phyloP scores from a whole-genome alignment of 2,113 vertebrate genomes.

The Peromyscus maniculatus region DNA sequence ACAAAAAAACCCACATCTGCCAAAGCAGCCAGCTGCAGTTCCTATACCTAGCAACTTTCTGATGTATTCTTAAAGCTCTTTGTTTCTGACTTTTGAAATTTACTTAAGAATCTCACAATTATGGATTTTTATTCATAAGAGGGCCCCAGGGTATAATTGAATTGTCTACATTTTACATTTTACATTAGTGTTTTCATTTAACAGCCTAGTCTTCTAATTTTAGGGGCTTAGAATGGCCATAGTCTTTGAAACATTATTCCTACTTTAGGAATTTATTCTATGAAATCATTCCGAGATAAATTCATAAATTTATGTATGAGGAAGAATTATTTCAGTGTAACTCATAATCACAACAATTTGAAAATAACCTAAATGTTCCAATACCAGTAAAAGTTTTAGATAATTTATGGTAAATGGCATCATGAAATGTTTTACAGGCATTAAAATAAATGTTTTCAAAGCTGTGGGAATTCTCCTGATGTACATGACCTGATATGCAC shows the following conservation, averaged over 20 bases:
- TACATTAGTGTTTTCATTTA: background rate
- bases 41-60: background rate
- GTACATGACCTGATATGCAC: background rate
- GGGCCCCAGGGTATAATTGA: background rate
- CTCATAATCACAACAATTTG: constrained; percentile 31
- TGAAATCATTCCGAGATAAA: constrained; percentile 45
- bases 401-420: constrained; percentile 50
- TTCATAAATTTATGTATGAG: constrained; percentile 60
- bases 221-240: background rate
- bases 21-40: background rate
- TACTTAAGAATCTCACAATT: background rate
- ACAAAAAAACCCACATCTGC: background rate
- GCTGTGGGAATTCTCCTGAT: background rate
- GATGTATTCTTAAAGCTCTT: background rate
- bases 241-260: background rate
- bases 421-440: constrained; percentile 9
- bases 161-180: background rate
- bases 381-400: constrained; percentile 31
- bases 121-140: background rate
- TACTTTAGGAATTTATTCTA: constrained; percentile 34
- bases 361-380: constrained; percentile 43
- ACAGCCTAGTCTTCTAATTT: background rate
- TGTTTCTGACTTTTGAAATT: constrained; percentile 34
- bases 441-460: constrained; percentile 56
- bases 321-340: constrained; percentile 58